Percentiles rank a stretch among this genome's conserved stretches.
These are phyloP conservation scores for Candoia aspera DNA, from an alignment of 2,113 vertebrate species.

Conservation along the genomic window DNA sequence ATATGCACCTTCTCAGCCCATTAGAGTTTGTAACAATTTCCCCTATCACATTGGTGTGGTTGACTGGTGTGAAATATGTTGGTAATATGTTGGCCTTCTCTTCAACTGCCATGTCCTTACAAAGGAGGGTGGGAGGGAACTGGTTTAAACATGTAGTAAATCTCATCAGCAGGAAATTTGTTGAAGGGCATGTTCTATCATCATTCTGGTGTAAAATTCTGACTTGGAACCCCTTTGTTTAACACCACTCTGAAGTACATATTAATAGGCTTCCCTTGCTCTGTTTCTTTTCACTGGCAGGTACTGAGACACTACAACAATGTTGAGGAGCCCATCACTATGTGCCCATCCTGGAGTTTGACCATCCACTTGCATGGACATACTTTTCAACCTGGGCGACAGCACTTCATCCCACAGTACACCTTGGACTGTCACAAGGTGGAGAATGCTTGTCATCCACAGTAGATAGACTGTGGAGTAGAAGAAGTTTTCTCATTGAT, in stretches of 20 bases:
- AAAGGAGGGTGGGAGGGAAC: background rate
- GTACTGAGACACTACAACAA: slow-evolving; percentile 72
- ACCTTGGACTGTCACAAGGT: slow-evolving; percentile 75
- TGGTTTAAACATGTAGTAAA: background rate
- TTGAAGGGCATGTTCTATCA: background rate
- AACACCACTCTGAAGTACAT: background rate
- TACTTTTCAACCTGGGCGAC: slow-evolving; percentile 73
- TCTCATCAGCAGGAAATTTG: background rate
- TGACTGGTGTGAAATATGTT: background rate
- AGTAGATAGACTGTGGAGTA: background rate
- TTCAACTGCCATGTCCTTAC: background rate
- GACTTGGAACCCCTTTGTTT: background rate
- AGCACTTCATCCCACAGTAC: slow-evolving; percentile 81
- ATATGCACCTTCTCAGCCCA: background rate
- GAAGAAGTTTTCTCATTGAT: background rate
- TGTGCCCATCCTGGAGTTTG: slow-evolving; percentile 86
- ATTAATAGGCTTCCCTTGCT: background rate
- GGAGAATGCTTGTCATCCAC: background rate
- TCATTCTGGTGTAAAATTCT: background rate
- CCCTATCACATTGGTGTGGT: background rate
- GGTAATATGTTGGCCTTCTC: background rate
- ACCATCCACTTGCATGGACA: slow-evolving; percentile 82
- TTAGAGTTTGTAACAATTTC: background rate
- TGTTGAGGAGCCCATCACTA: slow-evolving; percentile 71
- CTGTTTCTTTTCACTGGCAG: slow-evolving; percentile 49